Conservation (phyloP, 2,113 vertebrate genomes). For the Lepus americanus region DNA sequence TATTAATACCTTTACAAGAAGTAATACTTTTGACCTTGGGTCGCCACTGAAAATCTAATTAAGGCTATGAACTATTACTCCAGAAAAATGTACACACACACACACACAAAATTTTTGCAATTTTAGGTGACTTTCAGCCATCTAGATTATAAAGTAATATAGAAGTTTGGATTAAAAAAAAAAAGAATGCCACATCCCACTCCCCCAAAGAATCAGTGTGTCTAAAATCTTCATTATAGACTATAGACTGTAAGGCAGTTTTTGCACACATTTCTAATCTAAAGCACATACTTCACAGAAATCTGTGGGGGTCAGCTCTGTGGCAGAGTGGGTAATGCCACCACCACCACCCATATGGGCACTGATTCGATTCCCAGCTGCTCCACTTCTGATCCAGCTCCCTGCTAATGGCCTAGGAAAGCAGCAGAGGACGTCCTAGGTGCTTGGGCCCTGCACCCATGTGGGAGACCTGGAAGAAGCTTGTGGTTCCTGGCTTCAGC, state of each 20-base stretch:
- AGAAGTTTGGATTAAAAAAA: neutral
- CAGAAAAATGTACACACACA: neutral
- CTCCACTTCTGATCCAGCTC: too few species aligned
- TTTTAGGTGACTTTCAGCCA: neutral
- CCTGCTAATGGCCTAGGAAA: too few species aligned
- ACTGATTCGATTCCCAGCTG: too few species aligned
- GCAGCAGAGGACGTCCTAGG: too few species aligned
- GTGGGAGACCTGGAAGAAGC: too few species aligned
- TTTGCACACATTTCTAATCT: neutral
- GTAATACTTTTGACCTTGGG: neutral
- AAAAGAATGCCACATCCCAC: neutral
- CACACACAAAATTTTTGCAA: neutral
- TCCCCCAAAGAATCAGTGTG: neutral
- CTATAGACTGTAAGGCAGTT: neutral
- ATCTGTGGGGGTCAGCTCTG: neutral
- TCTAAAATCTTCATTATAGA: neutral
- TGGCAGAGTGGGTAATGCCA: too few species aligned
- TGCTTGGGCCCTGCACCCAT: too few species aligned
- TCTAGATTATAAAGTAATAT: neutral
- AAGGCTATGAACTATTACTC: neutral
- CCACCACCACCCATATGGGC: too few species aligned
- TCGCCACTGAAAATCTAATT: neutral
- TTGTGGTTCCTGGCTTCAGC: too few species aligned
- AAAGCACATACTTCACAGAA: neutral
- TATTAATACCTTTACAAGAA: neutral